Conservation (phyloP, 2,113 vertebrate species). For the Isichthys henryi region DNA sequence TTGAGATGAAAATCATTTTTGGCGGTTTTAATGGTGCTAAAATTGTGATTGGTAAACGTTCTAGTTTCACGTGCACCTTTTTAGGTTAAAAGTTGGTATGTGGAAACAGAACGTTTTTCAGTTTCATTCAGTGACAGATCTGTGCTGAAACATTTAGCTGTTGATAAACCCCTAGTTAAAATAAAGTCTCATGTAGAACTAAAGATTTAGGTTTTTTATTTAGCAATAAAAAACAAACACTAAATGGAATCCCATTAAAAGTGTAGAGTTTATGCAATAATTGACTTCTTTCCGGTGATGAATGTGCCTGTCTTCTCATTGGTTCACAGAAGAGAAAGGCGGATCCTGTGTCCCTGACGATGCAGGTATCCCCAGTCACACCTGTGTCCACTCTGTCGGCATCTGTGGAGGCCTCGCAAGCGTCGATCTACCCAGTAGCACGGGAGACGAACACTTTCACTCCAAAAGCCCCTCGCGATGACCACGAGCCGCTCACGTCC, state of each 20-base stretch:
- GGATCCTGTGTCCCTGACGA: slow-evolving; percentile 66
- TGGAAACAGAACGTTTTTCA: background rate
- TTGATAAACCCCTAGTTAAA: background rate
- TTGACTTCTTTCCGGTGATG: background rate
- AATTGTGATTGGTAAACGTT: background rate
- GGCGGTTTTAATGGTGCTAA: background rate
- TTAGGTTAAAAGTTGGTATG: background rate
- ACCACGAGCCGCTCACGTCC: slow-evolving; percentile 56
- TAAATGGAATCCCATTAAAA: background rate
- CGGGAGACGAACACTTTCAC: slow-evolving; percentile 55
- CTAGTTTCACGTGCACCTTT: background rate
- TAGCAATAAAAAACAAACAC: background rate
- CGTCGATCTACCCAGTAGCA: slow-evolving; percentile 69
- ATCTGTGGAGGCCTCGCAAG: slow-evolving; percentile 69
- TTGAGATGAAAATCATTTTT: background rate
- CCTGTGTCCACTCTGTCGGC: slow-evolving; percentile 65
- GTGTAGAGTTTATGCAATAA: no score
- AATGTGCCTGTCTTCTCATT: slow-evolving; percentile 24
- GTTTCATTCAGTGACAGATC: background rate
- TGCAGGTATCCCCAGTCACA: slow-evolving; percentile 62
- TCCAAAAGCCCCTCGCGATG: slow-evolving; percentile 52
- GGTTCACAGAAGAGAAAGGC: slow-evolving; percentile 80
- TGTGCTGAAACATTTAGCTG: background rate
- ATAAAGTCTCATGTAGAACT: background rate
- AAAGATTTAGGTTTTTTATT: background rate